Percentiles rank a stretch among this genome's conserved stretches.
These are phyloP conservation scores for Leptinotarsa texana DNA, from an alignment of 1,140 invertebrate species.

Conservation along the genomic window DNA sequence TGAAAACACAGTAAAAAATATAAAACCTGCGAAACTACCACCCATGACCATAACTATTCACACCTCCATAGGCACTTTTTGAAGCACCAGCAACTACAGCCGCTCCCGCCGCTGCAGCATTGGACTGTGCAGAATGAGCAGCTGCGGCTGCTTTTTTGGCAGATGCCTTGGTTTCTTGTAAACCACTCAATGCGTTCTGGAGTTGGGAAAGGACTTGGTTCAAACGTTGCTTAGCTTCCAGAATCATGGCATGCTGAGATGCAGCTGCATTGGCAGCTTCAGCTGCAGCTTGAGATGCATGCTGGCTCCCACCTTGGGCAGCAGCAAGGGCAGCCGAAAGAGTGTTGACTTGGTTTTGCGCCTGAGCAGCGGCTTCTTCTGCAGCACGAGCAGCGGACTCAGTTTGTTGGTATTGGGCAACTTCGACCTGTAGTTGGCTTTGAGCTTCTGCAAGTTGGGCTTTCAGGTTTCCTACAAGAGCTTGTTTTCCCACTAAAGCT, in stretches of 20 bases:
- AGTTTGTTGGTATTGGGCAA: slow-evolving; percentile 41
- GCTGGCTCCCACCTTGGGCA: slow-evolving; percentile 37
- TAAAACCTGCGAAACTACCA: too few species aligned
- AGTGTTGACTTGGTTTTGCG: slow-evolving; percentile 36
- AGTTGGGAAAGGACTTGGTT: slow-evolving; percentile 31
- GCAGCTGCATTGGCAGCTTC: slow-evolving; percentile 42
- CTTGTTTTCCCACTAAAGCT: slow-evolving; percentile 45
- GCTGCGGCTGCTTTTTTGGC: slow-evolving; percentile 12
- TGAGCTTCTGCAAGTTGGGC: slow-evolving; percentile 41
- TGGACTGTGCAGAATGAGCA: slow-evolving; percentile 19
- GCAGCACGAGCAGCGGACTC: slow-evolving; percentile 40
- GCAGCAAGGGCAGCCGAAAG: slow-evolving; percentile 40
- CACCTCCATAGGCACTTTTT: background rate
- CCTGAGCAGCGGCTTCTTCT: slow-evolving; percentile 39
- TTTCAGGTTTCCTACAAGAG: slow-evolving; percentile 39
- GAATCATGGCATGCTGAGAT: slow-evolving; percentile 41
- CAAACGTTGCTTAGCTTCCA: slow-evolving; percentile 40
- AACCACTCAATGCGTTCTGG: slow-evolving; percentile 36
- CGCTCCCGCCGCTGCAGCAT: slow-evolving; percentile 12
- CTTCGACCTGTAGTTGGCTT: slow-evolving; percentile 38
- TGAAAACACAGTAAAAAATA: too few species aligned
- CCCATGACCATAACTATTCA: slow-evolving; percentile 1
- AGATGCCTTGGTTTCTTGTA: slow-evolving; percentile 37
- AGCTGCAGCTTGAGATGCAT: slow-evolving; percentile 37
- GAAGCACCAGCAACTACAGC: slow-evolving; percentile 3